A percentile compares a stretch with the other conserved stretches of the same genome.
These are phyloP conservation scores for Struthio camelus DNA, from an alignment of 2,113 vertebrate genomes.

Conservation along the genomic window DNA sequence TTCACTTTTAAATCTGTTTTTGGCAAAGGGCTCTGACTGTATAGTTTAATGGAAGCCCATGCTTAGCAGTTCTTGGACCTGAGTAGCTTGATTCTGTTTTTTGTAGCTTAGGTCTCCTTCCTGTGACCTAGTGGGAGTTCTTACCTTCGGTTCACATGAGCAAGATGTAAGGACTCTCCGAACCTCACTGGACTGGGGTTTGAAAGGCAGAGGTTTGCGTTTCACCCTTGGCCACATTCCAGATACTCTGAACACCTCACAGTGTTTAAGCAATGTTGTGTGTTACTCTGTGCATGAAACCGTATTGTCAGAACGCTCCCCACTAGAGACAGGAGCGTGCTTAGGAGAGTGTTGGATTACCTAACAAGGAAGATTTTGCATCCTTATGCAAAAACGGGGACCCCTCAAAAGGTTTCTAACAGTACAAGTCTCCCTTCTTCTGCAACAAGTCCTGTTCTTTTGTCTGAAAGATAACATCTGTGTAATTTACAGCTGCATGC, in stretches of 20 bases:
- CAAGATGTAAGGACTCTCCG: not conserved
- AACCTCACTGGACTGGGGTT: not conserved
- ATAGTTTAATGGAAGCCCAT: slow-evolving; percentile 49
- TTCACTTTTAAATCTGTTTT: slow-evolving; percentile 48
- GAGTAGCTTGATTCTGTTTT: not conserved
- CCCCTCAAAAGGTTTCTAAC: not conserved
- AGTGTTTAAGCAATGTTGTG: not conserved
- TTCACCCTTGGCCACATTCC: not conserved
- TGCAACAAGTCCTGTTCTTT: not conserved
- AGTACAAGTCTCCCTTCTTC: not conserved
- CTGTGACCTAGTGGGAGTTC: not conserved
- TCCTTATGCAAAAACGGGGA: not conserved
- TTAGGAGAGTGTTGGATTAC: not conserved
- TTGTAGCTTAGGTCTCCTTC: not conserved
- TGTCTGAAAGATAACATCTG: not conserved
- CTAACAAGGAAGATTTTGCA: not conserved
- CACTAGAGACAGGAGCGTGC: not conserved
- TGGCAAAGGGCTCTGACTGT: slow-evolving; percentile 59
- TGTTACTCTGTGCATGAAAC: not conserved
- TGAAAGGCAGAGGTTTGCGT: not conserved
- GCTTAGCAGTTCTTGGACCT: slow-evolving; percentile 23
- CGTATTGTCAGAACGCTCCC: not conserved
- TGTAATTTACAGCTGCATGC: not conserved
- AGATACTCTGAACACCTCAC: not conserved
- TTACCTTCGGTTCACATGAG: not conserved